phyloP scores from a whole-genome alignment of 2,113 vertebrate genomes.

The Phaethornis superciliosus region DNA sequence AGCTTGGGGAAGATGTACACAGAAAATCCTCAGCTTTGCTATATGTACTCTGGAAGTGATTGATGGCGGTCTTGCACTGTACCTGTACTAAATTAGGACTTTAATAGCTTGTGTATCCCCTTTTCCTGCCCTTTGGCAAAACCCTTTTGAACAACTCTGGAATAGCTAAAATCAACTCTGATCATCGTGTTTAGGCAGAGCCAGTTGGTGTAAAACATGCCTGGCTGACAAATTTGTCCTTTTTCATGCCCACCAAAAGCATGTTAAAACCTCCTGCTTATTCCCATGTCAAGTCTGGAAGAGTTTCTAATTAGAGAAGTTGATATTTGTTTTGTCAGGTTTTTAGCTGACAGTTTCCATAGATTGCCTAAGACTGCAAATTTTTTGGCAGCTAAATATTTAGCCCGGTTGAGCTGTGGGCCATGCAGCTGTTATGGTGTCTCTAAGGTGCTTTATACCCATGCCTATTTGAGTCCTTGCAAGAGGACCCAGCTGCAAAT shows the following conservation, averaged over 20 bases:
- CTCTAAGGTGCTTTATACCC: background rate
- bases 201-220: background rate
- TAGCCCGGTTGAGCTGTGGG: background rate
- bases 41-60: background rate
- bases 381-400: background rate
- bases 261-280: background rate
- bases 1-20: background rate
- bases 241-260: background rate
- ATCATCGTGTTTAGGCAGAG: background rate
- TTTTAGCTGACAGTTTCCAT: background rate
- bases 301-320: background rate
- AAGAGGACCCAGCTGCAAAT: background rate
- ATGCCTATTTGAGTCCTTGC: fast-evolving
- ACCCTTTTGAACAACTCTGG: background rate
- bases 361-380: background rate
- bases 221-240: background rate
- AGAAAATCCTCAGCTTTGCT: background rate
- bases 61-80: background rate
- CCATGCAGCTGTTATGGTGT: background rate
- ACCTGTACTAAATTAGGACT: background rate
- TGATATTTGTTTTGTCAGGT: conserved; percentile 9
- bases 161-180: background rate
- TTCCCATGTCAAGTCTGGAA: background rate
- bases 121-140: background rate
- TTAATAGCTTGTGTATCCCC: background rate